These are phyloP conservation scores for Petrolisthes cinctipes DNA, from an alignment of 2,888 invertebrate genomes.

Conservation along the genomic window DNA sequence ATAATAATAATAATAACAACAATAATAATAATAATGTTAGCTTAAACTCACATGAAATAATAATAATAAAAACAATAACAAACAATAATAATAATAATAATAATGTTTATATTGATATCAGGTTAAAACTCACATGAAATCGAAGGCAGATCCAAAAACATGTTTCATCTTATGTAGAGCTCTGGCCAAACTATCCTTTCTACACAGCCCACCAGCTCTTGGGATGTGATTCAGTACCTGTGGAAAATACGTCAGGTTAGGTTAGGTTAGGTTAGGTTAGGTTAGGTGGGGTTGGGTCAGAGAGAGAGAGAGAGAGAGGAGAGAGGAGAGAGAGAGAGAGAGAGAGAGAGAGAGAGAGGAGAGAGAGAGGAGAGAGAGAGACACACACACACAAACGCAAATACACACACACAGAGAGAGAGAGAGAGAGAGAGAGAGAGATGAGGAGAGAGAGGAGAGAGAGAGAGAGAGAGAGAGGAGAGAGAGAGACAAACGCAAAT, in stretches of 20 bases:
- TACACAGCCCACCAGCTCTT: conserved; percentile 85
- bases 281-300: background rate
- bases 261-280: background rate
- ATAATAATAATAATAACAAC: background rate
- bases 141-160: conserved; percentile 84
- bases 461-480: too few species aligned
- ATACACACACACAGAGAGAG: too few species aligned
- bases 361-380: background rate
- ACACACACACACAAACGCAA: too few species aligned
- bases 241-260: background rate
- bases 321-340: background rate
- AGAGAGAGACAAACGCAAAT: background rate
- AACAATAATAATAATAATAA: background rate
- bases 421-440: conserved; percentile 6
- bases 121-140: conserved; percentile 82
- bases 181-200: conserved; percentile 84
- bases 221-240: conserved; percentile 82
- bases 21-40: too few species aligned
- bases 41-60: too few species aligned
- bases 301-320: background rate
- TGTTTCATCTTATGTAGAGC: conserved; percentile 84
- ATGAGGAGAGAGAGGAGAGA: background rate
- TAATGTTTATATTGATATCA: background rate
- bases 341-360: background rate
- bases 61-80: background rate